A percentile compares a stretch with the other conserved stretches of the same genome.
phyloP scores from a whole-genome alignment of 2,888 invertebrate genomes.

The Rambutsinella grinnellia region DNA sequence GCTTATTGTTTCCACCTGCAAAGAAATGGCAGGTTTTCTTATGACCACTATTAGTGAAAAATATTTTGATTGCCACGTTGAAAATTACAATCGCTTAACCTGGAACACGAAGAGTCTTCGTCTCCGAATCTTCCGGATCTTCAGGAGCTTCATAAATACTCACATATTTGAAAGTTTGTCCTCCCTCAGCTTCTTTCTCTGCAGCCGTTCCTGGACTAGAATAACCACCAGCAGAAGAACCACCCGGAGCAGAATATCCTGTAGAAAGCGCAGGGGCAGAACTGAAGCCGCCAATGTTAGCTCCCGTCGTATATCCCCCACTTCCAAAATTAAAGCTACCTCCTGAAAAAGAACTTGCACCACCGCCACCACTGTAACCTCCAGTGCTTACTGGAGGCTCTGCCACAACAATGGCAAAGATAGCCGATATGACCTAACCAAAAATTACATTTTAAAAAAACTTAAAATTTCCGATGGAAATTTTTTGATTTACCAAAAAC shows the following conservation, averaged over 20 bases:
- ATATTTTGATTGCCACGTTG: no score
- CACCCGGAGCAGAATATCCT: conserved; percentile 3
- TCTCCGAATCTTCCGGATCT: conserved; percentile 22
- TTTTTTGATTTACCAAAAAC: conserved; percentile 11
- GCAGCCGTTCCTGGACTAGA: neutral
- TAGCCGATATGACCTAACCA: neutral
- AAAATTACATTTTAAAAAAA: neutral
- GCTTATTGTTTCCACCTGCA: no score
- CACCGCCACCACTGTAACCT: conserved; percentile 13
- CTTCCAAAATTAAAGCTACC: conserved; percentile 25
- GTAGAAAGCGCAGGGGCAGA: neutral
- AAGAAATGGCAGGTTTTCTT: no score
- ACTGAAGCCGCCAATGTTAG: neutral
- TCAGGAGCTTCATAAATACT: conserved; percentile 35
- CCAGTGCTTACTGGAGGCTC: conserved; percentile 1
- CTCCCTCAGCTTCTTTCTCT: neutral
- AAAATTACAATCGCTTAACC: conserved; percentile 2
- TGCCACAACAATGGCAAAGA: conserved; percentile 17
- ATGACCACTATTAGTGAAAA: no score
- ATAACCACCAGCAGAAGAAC: neutral
- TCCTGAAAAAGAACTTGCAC: neutral
- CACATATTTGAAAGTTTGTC: conserved; percentile 18
- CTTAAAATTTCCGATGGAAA: neutral
- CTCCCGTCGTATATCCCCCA: conserved; percentile 16
- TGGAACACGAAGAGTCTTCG: conserved; percentile 26